phyloP scores from a whole-genome alignment of 2,888 invertebrate genomes.

The Folsomia manolachei region DNA sequence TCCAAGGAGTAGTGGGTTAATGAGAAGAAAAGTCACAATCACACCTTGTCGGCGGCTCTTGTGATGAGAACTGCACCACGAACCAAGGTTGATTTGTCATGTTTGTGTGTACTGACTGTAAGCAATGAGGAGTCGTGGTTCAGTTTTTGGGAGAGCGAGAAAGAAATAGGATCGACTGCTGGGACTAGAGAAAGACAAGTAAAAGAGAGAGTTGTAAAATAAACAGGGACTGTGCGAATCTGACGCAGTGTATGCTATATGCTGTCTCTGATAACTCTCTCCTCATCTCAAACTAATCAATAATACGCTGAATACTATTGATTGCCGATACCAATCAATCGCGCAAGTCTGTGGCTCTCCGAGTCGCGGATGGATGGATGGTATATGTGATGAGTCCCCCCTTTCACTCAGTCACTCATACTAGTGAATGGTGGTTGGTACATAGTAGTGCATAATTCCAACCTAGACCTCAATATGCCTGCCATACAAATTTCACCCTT shows the following conservation, averaged over 20 bases:
- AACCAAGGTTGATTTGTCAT: neutral
- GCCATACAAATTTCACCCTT: conserved; percentile 41
- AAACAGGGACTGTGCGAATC: conserved; percentile 51
- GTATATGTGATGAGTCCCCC: conserved; percentile 21
- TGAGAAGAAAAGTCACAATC: too few relatives aligned
- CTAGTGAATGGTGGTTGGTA: too few relatives aligned
- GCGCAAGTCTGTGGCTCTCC: conserved; percentile 47
- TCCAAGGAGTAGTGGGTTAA: neutral
- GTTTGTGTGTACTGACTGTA: neutral
- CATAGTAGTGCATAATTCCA: conserved; percentile 12
- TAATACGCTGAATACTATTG: conserved; percentile 51
- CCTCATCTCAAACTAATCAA: conserved; percentile 52
- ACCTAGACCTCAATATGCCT: conserved; percentile 8
- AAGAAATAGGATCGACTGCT: conserved; percentile 3
- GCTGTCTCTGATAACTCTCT: conserved; percentile 52
- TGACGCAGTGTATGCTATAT: conserved; percentile 50
- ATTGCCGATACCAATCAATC: conserved; percentile 51
- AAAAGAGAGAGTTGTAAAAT: conserved; percentile 51
- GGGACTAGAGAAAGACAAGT: conserved; percentile 42
- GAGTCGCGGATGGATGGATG: conserved; percentile 2
- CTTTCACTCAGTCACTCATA: conserved; percentile 19
- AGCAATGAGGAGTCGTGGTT: too few relatives aligned
- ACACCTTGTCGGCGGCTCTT: neutral
- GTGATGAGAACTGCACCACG: neutral
- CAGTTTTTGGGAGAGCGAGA: too few relatives aligned